Base-by-base conservation (phyloP, 2,113 vertebrate species). In the Vulpes lagopus region DNA sequence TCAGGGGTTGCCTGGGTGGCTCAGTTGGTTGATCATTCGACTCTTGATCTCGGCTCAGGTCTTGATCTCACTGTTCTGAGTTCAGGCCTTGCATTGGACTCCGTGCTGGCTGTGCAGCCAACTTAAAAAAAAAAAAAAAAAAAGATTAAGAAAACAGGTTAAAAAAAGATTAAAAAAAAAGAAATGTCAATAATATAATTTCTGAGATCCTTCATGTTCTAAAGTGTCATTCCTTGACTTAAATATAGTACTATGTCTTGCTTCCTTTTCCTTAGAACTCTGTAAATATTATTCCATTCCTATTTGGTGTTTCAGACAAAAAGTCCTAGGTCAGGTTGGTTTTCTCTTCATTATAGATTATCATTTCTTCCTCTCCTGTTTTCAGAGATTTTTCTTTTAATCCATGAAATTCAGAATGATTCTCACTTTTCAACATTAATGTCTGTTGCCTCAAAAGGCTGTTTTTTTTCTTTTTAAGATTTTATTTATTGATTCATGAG, bases 111-210 rank as follows among this genome's bases (percentile, higher is more conserved):
- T 35, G n/a, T 69, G 32, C 32, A 69, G 8, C 27, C 67, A 19
- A 17, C 67, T 69, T 62, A 5, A 32, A 65, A 32, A 69, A n/a
- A 69, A 69, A 30, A 35, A 35, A 69, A 67, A 67, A 69, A 35
- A n/a, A n/a, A 9, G 0, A 19, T 27, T 30, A n/a, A 69, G 19
- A 69, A 43, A 74, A 93, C 43, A 43, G 43, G 43, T 43, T 7
- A 7, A 69, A 69, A 35, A n/a, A n/a, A 19, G 0, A n/a, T 27
- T 30, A n/a, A 69, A n/a, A 69, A 74, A 67, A 93, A 55, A 93
- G 93, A 97, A 97, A 91, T 43, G 80, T 90, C 85, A 95, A 55
- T 80, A 55, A 20, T 32, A 17, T 79, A 88, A 69, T 59, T 95
- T 67, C 83, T 85, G n/a, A 88, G 83, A 83, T 55, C 91, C 53